These are phyloP conservation scores for Branchellion lobata DNA, from an alignment of 2,888 invertebrate genomes.

Conservation along the genomic window DNA sequence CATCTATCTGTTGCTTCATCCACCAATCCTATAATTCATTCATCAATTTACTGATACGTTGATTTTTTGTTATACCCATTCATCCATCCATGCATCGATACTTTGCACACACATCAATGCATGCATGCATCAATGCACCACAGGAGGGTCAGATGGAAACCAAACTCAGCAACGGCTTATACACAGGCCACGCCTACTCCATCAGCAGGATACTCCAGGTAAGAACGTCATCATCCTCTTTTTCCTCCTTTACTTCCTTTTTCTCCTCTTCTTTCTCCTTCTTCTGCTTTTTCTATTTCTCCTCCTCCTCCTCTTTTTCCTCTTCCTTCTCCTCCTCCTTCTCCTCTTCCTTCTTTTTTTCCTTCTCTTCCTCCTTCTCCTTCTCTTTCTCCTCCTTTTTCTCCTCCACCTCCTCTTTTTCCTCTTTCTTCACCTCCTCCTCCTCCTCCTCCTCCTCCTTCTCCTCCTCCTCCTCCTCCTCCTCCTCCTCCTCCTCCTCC, in stretches of 20 bases:
- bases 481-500: not conserved
- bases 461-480: not conserved
- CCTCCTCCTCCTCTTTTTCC: not conserved
- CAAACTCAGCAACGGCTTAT: slow-evolving; percentile 45
- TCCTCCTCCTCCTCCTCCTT: slow-evolving; percentile 7
- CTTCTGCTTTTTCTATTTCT: too few relatives aligned
- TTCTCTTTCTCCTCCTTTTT: not conserved
- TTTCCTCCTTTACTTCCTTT: not conserved
- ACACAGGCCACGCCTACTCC: slow-evolving; percentile 52
- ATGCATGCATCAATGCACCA: not conserved
- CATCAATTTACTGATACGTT: not conserved
- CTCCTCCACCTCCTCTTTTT: too few relatives aligned
- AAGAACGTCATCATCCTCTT: slow-evolving; percentile 66
- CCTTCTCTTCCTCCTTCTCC: not conserved
- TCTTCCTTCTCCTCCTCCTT: not conserved
- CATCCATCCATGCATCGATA: not conserved
- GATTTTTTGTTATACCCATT: not conserved
- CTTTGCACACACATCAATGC: not conserved
- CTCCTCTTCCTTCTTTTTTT: not conserved
- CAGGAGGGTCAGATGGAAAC: slow-evolving; percentile 5
- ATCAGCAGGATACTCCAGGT: slow-evolving; percentile 50
- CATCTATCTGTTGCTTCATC: not conserved
- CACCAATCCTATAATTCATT: not conserved
- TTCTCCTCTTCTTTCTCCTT: too few relatives aligned
- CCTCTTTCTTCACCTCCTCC: not conserved